A percentile compares a stretch with the other conserved stretches of the same genome.
Evolutionary conservation across 1,140 invertebrate genomes (phyloP).

Genomic region (Physella acuta): DNA sequence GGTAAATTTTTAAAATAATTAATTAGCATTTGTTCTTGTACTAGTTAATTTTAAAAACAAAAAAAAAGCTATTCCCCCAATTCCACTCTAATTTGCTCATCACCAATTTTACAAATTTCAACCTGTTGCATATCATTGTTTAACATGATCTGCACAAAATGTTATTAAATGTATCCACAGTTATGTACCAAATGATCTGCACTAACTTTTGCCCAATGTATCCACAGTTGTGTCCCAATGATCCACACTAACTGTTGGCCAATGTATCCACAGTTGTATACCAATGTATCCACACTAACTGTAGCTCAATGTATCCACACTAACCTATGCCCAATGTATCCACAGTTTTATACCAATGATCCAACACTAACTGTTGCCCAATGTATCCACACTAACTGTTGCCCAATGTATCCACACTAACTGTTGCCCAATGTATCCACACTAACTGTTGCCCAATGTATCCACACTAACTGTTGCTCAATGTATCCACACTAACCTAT

Average conservation of each 20-base stretch:
- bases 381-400: neutral
- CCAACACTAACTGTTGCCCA: neutral
- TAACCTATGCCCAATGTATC: neutral
- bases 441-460: too few species aligned
- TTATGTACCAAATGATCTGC: neutral
- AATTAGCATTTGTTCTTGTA: too few species aligned
- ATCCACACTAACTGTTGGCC: neutral
- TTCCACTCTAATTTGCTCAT: too few species aligned
- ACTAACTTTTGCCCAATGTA: neutral
- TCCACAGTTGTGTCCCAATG: too few species aligned
- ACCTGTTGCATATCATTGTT: too few species aligned
- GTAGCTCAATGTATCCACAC: neutral
- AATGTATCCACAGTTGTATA: neutral
- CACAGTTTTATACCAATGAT: neutral
- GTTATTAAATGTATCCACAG: neutral
- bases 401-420: neutral
- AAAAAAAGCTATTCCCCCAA: too few species aligned
- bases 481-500: too few species aligned
- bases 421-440: too few species aligned
- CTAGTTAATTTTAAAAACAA: too few species aligned
- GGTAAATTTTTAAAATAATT: constrained; percentile 17
- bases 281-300: neutral
- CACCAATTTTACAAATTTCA: too few species aligned
- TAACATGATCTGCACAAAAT: neutral
- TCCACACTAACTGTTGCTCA: too few species aligned